Evolutionary conservation across 2,888 invertebrate species (phyloP).

Genomic region (Tinea semifulvella): DNA sequence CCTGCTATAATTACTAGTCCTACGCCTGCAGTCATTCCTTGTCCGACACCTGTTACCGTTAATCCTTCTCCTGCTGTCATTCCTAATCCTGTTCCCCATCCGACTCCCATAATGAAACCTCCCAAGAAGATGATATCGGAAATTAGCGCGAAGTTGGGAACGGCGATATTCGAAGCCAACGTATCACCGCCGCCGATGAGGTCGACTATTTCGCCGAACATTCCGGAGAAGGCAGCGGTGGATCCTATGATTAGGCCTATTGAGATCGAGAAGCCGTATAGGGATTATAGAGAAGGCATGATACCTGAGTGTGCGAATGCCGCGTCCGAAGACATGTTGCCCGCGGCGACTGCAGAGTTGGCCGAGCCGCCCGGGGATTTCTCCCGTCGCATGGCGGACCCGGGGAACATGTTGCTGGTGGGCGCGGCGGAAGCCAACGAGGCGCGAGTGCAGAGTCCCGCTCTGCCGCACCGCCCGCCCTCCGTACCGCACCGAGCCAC

Average conservation of each 20-base stretch:
- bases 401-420: slow-evolving; percentile 41
- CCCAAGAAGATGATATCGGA: slow-evolving; percentile 58
- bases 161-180: slow-evolving; percentile 38
- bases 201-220: slow-evolving; percentile 20
- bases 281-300: slow-evolving; percentile 15
- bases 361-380: slow-evolving; percentile 11
- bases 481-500: slow-evolving; percentile 41
- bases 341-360: slow-evolving; percentile 14
- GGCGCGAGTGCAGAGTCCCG: slow-evolving; percentile 53
- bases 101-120: slow-evolving; percentile 48
- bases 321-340: slow-evolving; percentile 11
- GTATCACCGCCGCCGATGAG: slow-evolving; percentile 25
- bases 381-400: slow-evolving; percentile 27
- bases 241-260: slow-evolving; percentile 16
- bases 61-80: neutral
- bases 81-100: slow-evolving; percentile 23
- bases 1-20: slow-evolving; percentile 21
- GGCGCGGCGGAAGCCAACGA: slow-evolving; percentile 51
- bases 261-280: slow-evolving; percentile 21
- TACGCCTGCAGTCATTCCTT: neutral
- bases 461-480: slow-evolving; percentile 51
- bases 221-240: slow-evolving; percentile 16
- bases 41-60: neutral
- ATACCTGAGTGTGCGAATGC: slow-evolving; percentile 13
- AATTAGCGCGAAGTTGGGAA: slow-evolving; percentile 47